phyloP scores from a whole-genome alignment of 2,113 vertebrate genomes.

The Pachycephala philippinensis region DNA sequence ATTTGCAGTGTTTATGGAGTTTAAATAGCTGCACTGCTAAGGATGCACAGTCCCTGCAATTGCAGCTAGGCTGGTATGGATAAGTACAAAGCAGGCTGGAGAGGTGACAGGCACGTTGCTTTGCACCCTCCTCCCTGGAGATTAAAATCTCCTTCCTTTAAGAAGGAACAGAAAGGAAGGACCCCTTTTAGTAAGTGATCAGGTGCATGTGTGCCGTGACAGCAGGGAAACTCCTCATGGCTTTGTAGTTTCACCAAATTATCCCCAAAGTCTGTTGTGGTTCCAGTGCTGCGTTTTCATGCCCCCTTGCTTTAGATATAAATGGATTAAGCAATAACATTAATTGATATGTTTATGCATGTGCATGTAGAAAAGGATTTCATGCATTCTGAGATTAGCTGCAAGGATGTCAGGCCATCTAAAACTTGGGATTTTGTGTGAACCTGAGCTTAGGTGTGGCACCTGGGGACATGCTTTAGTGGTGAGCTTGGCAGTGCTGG shows the following conservation, averaged over 20 bases:
- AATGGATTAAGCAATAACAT: conserved; percentile 4
- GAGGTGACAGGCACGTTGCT: not conserved
- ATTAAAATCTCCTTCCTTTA: not conserved
- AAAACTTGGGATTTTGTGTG: not conserved
- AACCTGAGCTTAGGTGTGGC: not conserved
- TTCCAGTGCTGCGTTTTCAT: not conserved
- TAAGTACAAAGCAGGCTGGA: not conserved
- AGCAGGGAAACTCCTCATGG: not conserved
- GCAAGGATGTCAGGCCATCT: not conserved
- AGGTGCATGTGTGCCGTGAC: not conserved
- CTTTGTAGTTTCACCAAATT: not conserved
- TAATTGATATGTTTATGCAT: not conserved
- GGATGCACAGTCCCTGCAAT: not conserved
- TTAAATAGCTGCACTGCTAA: not conserved
- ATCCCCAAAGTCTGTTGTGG: not conserved
- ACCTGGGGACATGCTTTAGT: no score
- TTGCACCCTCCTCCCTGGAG: not conserved
- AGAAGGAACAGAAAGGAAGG: not conserved
- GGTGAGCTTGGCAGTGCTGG: not conserved
- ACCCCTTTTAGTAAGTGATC: not conserved
- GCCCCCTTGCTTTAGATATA: not conserved
- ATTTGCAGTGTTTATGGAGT: not conserved
- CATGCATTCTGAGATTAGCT: not conserved
- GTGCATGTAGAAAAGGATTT: not conserved
- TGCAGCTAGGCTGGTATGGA: not conserved